These are phyloP conservation scores for Heliconius hewitsoni DNA, from an alignment of 1,140 invertebrate species.

Conservation along the genomic window DNA sequence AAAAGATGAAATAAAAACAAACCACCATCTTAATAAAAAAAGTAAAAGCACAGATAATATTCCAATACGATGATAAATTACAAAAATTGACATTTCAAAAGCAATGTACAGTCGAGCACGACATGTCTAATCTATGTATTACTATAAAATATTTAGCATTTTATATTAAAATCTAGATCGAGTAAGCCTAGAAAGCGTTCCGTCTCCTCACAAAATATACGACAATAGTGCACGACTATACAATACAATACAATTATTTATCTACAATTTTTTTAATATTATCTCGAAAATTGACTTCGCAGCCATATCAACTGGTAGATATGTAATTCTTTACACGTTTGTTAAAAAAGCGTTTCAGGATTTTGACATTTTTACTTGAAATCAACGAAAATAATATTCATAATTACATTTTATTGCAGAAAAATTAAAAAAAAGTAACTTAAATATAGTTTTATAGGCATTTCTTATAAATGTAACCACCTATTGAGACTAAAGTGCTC, in stretches of 20 bases:
- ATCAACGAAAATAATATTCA: neutral
- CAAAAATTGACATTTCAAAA: constrained; percentile 62
- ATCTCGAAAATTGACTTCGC: constrained; percentile 59
- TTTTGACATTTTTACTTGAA: neutral
- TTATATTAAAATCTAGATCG: constrained; percentile 66
- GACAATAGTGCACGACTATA: constrained; percentile 59
- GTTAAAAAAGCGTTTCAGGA: constrained; percentile 10
- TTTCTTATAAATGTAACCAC: neutral
- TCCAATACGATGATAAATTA: neutral
- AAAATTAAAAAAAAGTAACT: neutral
- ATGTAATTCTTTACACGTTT: constrained; percentile 5
- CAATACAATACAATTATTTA: constrained; percentile 35
- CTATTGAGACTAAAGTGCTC: constrained; percentile 13
- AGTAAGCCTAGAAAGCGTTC: constrained; percentile 66
- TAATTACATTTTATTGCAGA: neutral
- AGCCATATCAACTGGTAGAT: constrained; percentile 4
- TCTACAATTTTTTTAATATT: constrained; percentile 36
- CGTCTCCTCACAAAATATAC: constrained; percentile 58
- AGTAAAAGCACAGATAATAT: constrained; percentile 1
- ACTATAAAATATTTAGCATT: constrained; percentile 46
- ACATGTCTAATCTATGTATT: constrained; percentile 41
- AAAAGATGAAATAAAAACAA: neutral
- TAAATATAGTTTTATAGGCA: neutral
- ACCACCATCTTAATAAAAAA: neutral
- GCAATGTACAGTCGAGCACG: constrained; percentile 58